Evolutionary conservation across 2,888 invertebrate species (phyloP).

Genomic region (Rhagium mordax): DNA sequence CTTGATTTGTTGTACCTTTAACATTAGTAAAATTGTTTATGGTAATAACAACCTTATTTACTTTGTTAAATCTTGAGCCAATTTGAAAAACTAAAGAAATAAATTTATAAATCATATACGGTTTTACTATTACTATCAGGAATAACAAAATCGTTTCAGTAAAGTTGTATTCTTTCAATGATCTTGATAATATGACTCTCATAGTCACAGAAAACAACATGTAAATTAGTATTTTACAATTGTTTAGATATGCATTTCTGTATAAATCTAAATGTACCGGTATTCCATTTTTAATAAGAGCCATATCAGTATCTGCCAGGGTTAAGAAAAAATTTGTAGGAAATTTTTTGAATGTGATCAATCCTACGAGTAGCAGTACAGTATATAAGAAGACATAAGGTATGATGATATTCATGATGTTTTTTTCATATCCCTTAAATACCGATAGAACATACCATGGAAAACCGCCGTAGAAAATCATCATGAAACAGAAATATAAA

Average conservation of each 20-base stretch:
- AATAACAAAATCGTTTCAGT: neutral
- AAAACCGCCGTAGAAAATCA: neutral
- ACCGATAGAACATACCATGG: neutral
- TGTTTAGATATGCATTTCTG: neutral
- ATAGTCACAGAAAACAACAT: neutral
- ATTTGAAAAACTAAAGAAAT: neutral
- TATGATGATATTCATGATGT: neutral
- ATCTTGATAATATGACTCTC: neutral
- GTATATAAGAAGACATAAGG: neutral
- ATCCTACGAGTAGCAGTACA: neutral
- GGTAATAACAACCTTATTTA: neutral
- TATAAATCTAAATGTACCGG: neutral
- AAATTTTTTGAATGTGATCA: slow-evolving; percentile 1
- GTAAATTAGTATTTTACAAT: neutral
- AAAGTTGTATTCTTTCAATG: neutral
- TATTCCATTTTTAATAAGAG: neutral
- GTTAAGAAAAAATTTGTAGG: neutral
- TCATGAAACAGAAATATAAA: neutral
- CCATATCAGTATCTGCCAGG: slow-evolving; percentile 7
- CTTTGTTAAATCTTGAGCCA: slow-evolving; percentile 2
- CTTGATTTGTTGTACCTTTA: neutral
- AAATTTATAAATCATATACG: neutral
- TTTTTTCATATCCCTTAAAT: neutral
- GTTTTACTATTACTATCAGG: neutral
- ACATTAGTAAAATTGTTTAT: neutral